Evolutionary conservation across 2,113 vertebrate species (phyloP).

Genomic region (Todiramphus chloris): DNA sequence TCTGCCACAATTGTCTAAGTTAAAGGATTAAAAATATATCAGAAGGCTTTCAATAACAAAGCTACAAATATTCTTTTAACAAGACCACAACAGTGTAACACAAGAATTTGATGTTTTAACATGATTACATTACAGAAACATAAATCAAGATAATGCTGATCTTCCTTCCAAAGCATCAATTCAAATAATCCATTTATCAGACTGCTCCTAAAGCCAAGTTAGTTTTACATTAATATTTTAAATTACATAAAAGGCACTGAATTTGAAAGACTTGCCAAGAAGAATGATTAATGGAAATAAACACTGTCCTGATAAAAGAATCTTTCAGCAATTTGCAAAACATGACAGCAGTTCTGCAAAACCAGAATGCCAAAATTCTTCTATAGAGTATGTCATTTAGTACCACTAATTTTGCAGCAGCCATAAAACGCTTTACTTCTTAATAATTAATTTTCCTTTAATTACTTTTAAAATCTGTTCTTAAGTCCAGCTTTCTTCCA

Average conservation of each 20-base stretch:
- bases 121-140: background rate
- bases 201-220: background rate
- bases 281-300: background rate
- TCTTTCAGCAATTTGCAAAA: background rate
- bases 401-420: fast-evolving
- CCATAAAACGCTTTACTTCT: background rate
- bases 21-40: background rate
- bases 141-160: background rate
- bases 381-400: background rate
- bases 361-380: background rate
- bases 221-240: background rate
- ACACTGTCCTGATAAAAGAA: background rate
- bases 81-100: background rate
- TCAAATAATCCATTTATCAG: background rate
- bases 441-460: background rate
- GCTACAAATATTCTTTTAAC: background rate
- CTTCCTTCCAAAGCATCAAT: background rate
- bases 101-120: background rate
- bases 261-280: background rate
- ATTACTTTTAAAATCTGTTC: background rate
- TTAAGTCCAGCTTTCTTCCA: background rate
- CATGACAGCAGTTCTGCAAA: background rate
- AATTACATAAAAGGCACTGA: background rate
- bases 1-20: background rate
- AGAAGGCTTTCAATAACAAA: background rate